Percentiles rank a stretch among this genome's conserved stretches.
Conservation (phyloP, 2,113 vertebrate species). For the Onychorhynchus coronatus region DNA sequence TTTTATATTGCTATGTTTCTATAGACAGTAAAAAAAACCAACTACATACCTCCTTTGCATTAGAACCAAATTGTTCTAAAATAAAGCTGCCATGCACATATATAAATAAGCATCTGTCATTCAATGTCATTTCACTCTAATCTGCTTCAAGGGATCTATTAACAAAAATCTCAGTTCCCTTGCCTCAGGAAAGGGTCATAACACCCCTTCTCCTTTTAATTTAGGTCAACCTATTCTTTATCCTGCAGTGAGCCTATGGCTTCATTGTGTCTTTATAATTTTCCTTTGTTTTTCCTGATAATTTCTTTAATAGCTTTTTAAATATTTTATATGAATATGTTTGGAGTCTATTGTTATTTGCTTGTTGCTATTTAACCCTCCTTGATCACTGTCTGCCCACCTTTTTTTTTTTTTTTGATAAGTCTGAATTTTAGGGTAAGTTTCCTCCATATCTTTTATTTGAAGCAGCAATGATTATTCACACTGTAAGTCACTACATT, state of each 20-base stretch:
- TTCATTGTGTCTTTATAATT: neutral
- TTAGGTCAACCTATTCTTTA: neutral
- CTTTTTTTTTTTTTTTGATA: neutral
- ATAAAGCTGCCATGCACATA: no score
- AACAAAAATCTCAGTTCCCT: neutral
- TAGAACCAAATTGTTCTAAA: neutral
- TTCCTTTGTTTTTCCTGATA: neutral
- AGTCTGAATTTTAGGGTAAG: neutral
- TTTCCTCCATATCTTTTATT: neutral
- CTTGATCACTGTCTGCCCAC: accelerated
- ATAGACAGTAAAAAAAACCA: neutral
- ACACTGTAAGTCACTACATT: neutral
- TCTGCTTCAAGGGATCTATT: neutral
- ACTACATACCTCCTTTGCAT: neutral
- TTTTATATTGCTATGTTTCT: neutral
- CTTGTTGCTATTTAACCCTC: neutral
- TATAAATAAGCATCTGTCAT: neutral
- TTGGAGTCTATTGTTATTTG: neutral
- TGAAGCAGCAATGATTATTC: neutral
- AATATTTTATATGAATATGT: neutral
- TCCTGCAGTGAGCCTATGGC: neutral
- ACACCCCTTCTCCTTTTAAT: neutral
- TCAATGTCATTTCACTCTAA: neutral
- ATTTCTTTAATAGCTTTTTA: neutral
- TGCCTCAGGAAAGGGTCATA: accelerated